Evolutionary conservation across 2,888 invertebrate genomes (phyloP).

Genomic region (Anorthoa munda): DNA sequence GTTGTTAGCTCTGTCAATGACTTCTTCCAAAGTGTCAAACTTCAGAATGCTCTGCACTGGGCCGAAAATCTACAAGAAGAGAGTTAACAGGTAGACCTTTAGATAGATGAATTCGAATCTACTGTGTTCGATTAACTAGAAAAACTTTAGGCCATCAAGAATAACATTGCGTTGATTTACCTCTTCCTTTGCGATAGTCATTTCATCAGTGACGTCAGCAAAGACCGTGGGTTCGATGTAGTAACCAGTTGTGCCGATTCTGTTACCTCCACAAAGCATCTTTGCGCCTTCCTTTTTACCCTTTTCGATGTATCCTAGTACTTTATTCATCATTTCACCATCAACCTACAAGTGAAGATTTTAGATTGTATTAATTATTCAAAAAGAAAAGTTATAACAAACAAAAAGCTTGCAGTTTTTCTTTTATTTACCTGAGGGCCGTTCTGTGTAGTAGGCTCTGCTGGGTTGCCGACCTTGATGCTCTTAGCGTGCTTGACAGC

Average conservation of each 20-base stretch:
- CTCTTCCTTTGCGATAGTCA: constrained; percentile 95
- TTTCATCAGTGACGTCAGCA: constrained; percentile 93
- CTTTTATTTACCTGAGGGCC: constrained; percentile 92
- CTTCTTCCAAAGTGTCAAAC: constrained; percentile 95
- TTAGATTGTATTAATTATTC: too few species aligned
- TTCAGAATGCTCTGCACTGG: constrained; percentile 97
- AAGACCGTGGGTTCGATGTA: constrained; percentile 95
- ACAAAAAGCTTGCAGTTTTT: too few species aligned
- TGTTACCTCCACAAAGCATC: constrained; percentile 93
- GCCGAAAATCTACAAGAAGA: constrained; percentile 94
- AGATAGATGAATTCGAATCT: neutral
- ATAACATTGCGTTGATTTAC: constrained; percentile 77
- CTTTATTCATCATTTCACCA: constrained; percentile 93
- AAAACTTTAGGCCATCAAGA: too few species aligned
- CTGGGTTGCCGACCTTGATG: constrained; percentile 94
- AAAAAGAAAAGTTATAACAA: too few species aligned
- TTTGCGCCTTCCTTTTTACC: constrained; percentile 96
- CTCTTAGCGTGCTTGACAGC: constrained; percentile 92
- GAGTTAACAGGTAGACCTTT: neutral
- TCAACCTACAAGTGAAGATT: constrained; percentile 91
- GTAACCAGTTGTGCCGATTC: constrained; percentile 92
- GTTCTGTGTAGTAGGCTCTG: constrained; percentile 90
- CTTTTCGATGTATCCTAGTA: constrained; percentile 93
- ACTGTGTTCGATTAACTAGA: neutral
- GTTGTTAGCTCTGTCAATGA: constrained; percentile 95